Evolutionary conservation across 2,888 invertebrate genomes (phyloP), one percentile per base, ranked within the genome.

Genomic region (Unio delphinus): DNA sequence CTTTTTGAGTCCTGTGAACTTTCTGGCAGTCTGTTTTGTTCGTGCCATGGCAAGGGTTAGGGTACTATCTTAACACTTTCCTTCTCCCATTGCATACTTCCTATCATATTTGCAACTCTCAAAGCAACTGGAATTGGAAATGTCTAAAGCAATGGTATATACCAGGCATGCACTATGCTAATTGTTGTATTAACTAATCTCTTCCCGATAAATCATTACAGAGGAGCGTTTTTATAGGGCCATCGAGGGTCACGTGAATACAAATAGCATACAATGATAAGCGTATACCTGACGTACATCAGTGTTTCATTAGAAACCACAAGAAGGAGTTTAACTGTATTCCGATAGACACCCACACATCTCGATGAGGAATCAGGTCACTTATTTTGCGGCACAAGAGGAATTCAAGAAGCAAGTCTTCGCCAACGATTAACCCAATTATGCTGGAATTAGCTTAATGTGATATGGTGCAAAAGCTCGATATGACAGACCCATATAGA

Each of bases 361-460:
- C 64, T 18, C 23, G 64, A 30, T 56, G 26, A 45, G 64, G 64
- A 30, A 30, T 56, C 55, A 30, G 64, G 64, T 57, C 15, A 56
- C 55, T 64, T 23, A 64, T 64, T 55, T 64, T 7, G 26, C 26
- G 20, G 63, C 64, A 64, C 64, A 64, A n/a, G 64, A 64, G 28
- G 28, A 45, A 17, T 30, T 64, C 8, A 56, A 55, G 30, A 64
- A 56, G n/a, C 56, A 64, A 2, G 45, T 17, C 57, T 64, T 64
- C 34, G 64, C 64, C 8, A 56, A 30, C n/a, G 56, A 64, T 64
- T 55, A 64, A 8, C 34, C 26, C 55, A 55, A 28, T 57, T 64
- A 28, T 28, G 64, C 2, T 20, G 23, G 56, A 18, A 55, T 64
- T 28, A 56, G 56, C 55, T 7, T 64, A 64, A 11, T 64, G 56